These are phyloP conservation scores for Leptodactylus fallax DNA, from an alignment of 2,797 vertebrate genomes.

Conservation along the genomic window DNA sequence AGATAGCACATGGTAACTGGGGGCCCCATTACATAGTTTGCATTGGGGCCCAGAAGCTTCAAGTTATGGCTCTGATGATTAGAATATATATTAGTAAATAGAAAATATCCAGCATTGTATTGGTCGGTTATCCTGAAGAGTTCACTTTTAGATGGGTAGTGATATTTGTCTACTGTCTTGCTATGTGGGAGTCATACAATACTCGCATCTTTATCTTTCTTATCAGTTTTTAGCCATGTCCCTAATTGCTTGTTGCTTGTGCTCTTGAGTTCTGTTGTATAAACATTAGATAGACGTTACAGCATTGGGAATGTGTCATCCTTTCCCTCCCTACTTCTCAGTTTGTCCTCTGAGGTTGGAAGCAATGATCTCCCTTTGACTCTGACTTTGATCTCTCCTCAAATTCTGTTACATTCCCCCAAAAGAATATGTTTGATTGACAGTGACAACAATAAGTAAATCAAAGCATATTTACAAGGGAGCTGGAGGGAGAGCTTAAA, in stretches of 20 bases:
- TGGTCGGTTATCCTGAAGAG: neutral
- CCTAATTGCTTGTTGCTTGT: neutral
- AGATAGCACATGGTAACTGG: too few relatives aligned
- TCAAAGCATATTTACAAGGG: conserved; percentile 58
- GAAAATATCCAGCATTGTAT: neutral
- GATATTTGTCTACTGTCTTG: neutral
- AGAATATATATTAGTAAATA: too few relatives aligned
- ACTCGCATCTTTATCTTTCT: too few relatives aligned
- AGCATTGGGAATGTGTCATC: neutral
- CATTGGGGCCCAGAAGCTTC: too few relatives aligned
- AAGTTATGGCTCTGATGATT: too few relatives aligned
- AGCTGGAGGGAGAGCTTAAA: conserved; percentile 62
- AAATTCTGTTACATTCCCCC: conserved; percentile 62
- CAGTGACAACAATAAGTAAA: conserved; percentile 59
- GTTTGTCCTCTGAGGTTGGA: conserved; percentile 58
- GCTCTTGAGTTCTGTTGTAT: neutral
- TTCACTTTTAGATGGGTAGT: neutral
- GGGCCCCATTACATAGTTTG: too few relatives aligned
- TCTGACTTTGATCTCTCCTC: conserved; percentile 57
- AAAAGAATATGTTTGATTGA: conserved; percentile 53
- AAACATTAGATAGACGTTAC: neutral
- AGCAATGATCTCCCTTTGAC: conserved; percentile 63
- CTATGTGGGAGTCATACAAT: neutral
- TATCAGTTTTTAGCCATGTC: neutral
- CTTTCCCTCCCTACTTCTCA: conserved; percentile 62